phyloP scores from a whole-genome alignment of 2,888 invertebrate genomes.

The Drosophila testacea region DNA sequence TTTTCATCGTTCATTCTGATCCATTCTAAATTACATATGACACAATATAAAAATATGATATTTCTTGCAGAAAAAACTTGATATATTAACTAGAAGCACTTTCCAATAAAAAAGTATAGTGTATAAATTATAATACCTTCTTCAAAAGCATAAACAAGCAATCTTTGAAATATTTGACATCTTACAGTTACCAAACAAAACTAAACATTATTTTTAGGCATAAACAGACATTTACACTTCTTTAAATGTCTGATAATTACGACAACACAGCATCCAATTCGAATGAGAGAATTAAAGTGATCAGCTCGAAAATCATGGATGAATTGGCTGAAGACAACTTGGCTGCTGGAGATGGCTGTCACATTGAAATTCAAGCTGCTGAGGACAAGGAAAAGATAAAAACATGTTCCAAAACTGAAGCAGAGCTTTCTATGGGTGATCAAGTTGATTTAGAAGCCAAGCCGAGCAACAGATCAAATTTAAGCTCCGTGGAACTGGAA shows the following conservation, averaged over 20 bases:
- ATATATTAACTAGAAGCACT: too few relatives aligned
- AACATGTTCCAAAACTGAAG: not conserved
- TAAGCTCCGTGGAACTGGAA: conserved; percentile 32
- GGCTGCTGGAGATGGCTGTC: conserved; percentile 3
- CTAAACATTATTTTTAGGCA: not conserved
- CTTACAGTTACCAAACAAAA: not conserved
- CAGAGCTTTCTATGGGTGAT: not conserved
- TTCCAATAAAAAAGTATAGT: not conserved
- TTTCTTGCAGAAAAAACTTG: too few relatives aligned
- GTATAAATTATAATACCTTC: not conserved
- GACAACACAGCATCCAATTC: not conserved
- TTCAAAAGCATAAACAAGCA: not conserved
- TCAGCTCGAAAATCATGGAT: not conserved
- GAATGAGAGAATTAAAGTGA: not conserved
- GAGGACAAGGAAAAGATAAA: not conserved
- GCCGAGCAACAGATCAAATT: conserved; percentile 20
- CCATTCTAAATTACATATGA: too few relatives aligned
- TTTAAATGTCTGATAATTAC: not conserved
- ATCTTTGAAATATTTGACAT: not conserved
- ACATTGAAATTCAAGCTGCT: not conserved
- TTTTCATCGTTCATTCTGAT: too few relatives aligned
- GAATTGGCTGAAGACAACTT: not conserved
- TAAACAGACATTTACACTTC: not conserved
- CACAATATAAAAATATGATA: too few relatives aligned
- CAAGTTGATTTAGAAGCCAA: not conserved